Base-by-base conservation (phyloP, 2,113 vertebrate genomes). In the Microcebus murinus region DNA sequence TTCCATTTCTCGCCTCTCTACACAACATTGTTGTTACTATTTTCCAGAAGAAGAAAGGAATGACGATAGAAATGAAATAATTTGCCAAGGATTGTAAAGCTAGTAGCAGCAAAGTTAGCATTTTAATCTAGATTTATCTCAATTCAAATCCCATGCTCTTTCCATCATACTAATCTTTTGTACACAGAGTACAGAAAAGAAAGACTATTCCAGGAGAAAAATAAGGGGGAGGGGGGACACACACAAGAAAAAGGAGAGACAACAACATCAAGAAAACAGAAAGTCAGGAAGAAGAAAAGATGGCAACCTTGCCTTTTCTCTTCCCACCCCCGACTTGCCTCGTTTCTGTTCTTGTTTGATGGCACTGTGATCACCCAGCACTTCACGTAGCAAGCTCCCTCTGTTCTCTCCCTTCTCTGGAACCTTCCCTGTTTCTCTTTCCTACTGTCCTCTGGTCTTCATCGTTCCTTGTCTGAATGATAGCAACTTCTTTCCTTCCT, bases 21-120 rank as follows among this genome's bases (percentile, higher is more conserved):
- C 48, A 11, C 23, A 85, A 27, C 2, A 23, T 10, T 11, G 1
- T 23, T 67, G 9, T 80, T 42, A 59, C 45, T 85, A 4, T 63
- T 74, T 96, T 25, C 52, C 52, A 86, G 50, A 92, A 68, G 34
- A 76, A 76, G 77, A 74, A 87, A 79, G 36, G 39, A 74, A 94
- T 34, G 25, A 57, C 8, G 70, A 59, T 36, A 65, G 55, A 91
- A 87, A 76, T 7, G 23, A 63, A 67, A 77, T 17, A 83, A 83
- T 23, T 81, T 55, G 6, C 21, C 12, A 21, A 39, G 57, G 25
- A 45, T 36, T 57, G 42, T 12, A 93, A 31, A 90, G 10, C 36
- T 34, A n/a, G 57, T 12, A 23, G 23, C 29, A 48, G 34, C 25
- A 29, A 57, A 63, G 0, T 27, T 61, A 55, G 48, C 23, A 15